phyloP scores from a whole-genome alignment of 1,140 invertebrate species.

The Goniozus legneri region DNA sequence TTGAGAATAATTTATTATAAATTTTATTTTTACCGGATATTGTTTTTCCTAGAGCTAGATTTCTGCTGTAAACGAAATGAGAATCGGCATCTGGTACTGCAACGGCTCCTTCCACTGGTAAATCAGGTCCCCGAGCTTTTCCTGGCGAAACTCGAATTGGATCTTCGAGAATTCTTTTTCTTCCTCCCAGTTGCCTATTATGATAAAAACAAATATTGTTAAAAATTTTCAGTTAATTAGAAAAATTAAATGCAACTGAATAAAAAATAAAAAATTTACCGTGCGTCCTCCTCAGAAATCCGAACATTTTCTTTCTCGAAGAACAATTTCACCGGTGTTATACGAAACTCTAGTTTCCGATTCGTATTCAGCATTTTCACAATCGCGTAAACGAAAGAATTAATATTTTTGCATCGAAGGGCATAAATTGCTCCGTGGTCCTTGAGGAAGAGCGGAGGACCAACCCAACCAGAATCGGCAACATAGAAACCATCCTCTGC shows the following conservation, averaged over 20 bases:
- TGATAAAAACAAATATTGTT: no score
- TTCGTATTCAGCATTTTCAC: constrained; percentile 46
- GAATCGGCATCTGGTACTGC: constrained; percentile 23
- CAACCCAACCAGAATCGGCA: constrained; percentile 40
- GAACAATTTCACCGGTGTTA: constrained; percentile 32
- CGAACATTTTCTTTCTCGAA: constrained; percentile 21
- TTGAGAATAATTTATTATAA: neutral
- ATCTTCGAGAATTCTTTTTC: constrained; percentile 21
- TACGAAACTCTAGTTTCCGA: constrained; percentile 31
- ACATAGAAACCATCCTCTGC: constrained; percentile 36
- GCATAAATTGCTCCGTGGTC: constrained; percentile 40
- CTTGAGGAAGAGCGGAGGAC: constrained; percentile 40
- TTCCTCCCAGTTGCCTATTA: constrained; percentile 8
- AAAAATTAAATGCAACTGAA: no score
- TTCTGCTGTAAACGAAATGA: constrained; percentile 27
- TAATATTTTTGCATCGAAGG: constrained; percentile 39
- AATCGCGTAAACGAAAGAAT: constrained; percentile 33
- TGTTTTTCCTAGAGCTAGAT: constrained; percentile 7
- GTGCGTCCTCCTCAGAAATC: no score
- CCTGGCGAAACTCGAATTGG: constrained; percentile 23
- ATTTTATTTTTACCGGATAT: no score
- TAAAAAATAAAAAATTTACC: no score
- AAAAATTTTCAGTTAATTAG: no score
- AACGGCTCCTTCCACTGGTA: constrained; percentile 21
- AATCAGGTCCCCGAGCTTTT: neutral